These are phyloP conservation scores for Prinia subflava DNA, from an alignment of 2,113 vertebrate species.

Conservation along the genomic window DNA sequence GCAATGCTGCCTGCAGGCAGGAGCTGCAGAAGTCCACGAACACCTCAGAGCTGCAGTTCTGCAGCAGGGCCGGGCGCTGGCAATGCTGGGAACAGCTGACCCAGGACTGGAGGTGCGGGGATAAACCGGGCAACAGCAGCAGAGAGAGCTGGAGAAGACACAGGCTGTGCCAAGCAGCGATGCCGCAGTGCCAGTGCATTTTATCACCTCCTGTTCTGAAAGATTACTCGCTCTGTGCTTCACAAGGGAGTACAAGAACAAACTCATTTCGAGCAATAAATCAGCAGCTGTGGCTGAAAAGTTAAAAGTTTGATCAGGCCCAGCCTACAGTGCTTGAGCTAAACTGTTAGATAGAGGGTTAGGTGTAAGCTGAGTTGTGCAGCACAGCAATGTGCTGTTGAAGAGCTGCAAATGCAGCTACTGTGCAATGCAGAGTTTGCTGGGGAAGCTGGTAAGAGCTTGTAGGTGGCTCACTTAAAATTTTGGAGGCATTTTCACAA, in stretches of 20 bases:
- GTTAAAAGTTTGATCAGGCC: background rate
- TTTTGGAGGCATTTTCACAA: background rate
- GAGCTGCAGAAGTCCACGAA: background rate
- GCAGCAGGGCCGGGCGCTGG: accelerated
- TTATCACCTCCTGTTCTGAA: background rate
- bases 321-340: background rate
- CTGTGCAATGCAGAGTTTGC: background rate
- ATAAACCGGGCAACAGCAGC: background rate
- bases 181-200: background rate
- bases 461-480: accelerated
- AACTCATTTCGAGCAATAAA: background rate
- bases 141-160: background rate
- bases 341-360: background rate
- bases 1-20: background rate
- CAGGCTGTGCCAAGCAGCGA: accelerated
- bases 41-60: accelerated
- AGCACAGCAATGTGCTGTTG: accelerated
- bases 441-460: background rate
- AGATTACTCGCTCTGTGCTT: background rate
- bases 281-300: background rate
- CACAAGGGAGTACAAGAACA: background rate
- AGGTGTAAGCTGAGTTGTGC: accelerated
- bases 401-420: background rate
- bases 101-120: background rate
- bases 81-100: background rate